Conservation (phyloP, 2,888 invertebrate species). For the Macroteleia sp. region DNA sequence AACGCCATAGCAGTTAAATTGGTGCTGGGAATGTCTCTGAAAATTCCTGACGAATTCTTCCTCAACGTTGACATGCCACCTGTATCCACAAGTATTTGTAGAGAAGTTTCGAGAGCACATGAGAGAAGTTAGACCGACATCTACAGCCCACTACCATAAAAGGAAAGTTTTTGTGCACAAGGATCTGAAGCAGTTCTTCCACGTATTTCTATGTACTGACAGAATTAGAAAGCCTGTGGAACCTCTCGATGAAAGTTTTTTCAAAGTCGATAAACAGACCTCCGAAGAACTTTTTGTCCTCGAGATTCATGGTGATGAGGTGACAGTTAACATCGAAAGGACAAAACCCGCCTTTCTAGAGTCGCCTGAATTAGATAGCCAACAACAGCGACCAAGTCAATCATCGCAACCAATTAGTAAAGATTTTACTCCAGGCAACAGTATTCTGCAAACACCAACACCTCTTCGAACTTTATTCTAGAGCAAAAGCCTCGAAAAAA, state of each 20-base stretch:
- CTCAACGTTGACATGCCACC: conserved; percentile 28
- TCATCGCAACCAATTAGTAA: neutral
- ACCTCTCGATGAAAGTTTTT: conserved; percentile 45
- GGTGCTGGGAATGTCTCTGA: conserved; percentile 19
- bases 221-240: conserved; percentile 12
- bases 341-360: conserved; percentile 10
- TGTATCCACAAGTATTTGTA: conserved; percentile 21
- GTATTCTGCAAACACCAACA: neutral
- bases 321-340: conserved; percentile 1
- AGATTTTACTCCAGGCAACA: conserved; percentile 3
- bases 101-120: conserved; percentile 18
- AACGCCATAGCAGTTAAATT: conserved; percentile 26
- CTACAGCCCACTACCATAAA: conserved; percentile 19
- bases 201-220: conserved; percentile 24
- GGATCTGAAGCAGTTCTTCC: neutral
- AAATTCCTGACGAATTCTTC: conserved; percentile 43
- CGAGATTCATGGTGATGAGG: conserved; percentile 20
- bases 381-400: neutral
- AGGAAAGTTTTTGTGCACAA: conserved; percentile 9
- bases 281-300: conserved; percentile 41
- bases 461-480: conserved; percentile 11
- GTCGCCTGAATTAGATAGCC: neutral
- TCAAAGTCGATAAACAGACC: conserved; percentile 50
- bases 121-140: conserved; percentile 8
- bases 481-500: neutral